Conservation (phyloP, 2,113 vertebrate species). For the Neoarius graeffei region DNA sequence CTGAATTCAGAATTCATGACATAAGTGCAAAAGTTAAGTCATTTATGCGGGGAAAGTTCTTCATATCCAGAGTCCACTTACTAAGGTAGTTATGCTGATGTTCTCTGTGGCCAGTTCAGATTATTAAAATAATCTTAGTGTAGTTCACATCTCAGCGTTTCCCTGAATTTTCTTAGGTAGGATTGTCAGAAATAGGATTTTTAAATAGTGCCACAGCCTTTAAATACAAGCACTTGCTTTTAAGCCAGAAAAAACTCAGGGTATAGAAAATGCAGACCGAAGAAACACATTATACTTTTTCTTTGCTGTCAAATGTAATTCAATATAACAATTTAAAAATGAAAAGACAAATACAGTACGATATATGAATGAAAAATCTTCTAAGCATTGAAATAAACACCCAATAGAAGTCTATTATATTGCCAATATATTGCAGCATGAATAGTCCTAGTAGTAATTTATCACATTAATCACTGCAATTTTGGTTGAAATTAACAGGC, state of each 20-base stretch:
- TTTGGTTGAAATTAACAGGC: not conserved
- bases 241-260: not conserved
- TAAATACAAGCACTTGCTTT: not conserved
- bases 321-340: not conserved
- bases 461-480: not conserved
- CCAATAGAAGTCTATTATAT: not conserved
- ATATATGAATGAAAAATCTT: not conserved
- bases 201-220: not conserved
- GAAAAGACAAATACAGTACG: not conserved
- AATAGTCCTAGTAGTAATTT: not conserved
- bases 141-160: not conserved
- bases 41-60: not conserved
- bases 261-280: not conserved
- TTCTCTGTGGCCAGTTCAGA: not conserved
- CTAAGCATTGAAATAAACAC: not conserved
- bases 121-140: not conserved
- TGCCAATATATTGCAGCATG: not conserved
- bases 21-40: not conserved
- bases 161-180: not conserved
- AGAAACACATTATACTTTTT: not conserved
- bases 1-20: not conserved
- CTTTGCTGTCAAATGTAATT: not conserved
- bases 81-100: not conserved
- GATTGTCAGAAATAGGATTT: not conserved
- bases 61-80: not conserved